phyloP scores from a whole-genome alignment of 2,888 invertebrate genomes.

The Pristionchus japonicus region DNA sequence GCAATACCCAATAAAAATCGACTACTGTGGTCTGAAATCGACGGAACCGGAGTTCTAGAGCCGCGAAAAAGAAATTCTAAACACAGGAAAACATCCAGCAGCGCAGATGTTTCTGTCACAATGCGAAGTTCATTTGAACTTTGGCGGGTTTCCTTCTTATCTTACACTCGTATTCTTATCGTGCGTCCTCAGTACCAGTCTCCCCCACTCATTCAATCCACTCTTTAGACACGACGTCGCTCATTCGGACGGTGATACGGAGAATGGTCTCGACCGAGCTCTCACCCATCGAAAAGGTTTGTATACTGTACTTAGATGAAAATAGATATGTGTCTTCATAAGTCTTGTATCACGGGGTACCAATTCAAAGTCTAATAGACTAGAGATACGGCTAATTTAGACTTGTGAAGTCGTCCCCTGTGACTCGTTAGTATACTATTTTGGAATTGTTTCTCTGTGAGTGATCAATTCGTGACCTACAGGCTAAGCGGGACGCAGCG shows the following conservation, averaged over 20 bases:
- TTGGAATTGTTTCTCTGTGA: no score
- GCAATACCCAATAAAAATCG: neutral
- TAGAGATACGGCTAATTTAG: no score
- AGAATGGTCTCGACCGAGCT: constrained; percentile 47
- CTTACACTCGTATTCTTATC: neutral
- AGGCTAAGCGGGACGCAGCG: constrained; percentile 46
- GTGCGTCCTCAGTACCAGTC: neutral
- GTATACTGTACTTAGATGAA: constrained; percentile 10
- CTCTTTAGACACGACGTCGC: neutral
- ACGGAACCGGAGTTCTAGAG: neutral
- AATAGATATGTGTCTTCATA: no score
- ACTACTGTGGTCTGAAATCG: constrained; percentile 1
- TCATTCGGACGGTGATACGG: neutral
- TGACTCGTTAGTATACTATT: no score
- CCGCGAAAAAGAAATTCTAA: neutral
- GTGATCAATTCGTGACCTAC: neutral
- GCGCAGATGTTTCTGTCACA: neutral
- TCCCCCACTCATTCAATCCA: neutral
- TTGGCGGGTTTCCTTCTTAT: neutral
- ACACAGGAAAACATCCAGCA: neutral
- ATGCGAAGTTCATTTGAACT: constrained; percentile 15
- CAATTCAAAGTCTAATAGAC: no score
- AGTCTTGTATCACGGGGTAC: no score
- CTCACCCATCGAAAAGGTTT: constrained; percentile 42
- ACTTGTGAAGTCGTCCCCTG: no score